Evolutionary conservation across 2,888 invertebrate species (phyloP).

Genomic region (Conops quadrifasciatus): DNA sequence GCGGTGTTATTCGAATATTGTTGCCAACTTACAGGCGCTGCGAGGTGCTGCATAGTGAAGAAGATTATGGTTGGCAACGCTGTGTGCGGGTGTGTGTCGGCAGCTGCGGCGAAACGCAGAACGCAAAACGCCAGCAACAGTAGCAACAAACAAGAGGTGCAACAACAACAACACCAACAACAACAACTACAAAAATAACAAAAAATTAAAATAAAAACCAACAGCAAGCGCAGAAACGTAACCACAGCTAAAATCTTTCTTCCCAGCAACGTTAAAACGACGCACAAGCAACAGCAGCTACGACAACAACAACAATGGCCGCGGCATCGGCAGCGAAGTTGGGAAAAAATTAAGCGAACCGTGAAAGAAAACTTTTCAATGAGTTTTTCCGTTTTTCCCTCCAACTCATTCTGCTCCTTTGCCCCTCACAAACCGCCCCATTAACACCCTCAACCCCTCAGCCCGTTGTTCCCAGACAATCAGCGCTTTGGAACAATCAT

Average conservation of each 20-base stretch:
- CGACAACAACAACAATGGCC: conserved; percentile 45
- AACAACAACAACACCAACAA: not conserved
- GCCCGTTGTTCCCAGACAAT: no score
- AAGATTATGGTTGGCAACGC: no score
- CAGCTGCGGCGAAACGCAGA: not conserved
- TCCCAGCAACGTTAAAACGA: conserved; percentile 36
- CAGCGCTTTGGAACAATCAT: not conserved
- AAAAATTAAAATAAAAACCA: conserved; percentile 13
- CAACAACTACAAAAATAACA: not conserved
- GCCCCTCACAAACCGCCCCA: not conserved
- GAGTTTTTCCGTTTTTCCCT: conserved; percentile 53
- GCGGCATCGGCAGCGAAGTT: conserved; percentile 45
- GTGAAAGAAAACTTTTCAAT: conserved; percentile 60
- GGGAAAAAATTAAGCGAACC: conserved; percentile 29
- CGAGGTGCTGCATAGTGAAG: no score
- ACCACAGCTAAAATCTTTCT: conserved; percentile 56
- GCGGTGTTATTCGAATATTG: conserved; percentile 43
- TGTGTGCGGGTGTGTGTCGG: conserved; percentile 24
- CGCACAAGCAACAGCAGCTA: conserved; percentile 44
- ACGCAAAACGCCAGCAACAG: conserved; percentile 2
- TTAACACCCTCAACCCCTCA: not conserved
- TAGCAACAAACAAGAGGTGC: not conserved
- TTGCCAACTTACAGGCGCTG: conserved; percentile 40
- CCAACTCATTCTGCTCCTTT: not conserved
- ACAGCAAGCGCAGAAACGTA: conserved; percentile 31